Evolutionary conservation across 1,140 invertebrate species (phyloP).

Genomic region (Danaus melanippus): DNA sequence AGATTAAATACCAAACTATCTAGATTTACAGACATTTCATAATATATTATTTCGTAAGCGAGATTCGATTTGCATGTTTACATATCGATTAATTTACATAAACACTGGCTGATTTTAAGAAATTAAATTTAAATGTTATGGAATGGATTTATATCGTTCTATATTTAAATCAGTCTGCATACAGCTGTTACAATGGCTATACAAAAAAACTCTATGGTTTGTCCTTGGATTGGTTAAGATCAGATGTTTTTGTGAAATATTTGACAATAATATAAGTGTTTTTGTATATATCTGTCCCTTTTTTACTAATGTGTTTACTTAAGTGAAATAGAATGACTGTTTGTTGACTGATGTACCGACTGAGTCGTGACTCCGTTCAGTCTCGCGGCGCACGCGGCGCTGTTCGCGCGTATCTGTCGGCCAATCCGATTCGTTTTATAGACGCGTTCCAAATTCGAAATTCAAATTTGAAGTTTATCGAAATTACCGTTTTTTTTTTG

Average conservation of each 20-base stretch:
- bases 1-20: too few relatives aligned
- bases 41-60: too few relatives aligned
- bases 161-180: too few relatives aligned
- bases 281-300: conserved; percentile 21
- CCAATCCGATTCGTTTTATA: conserved; percentile 31
- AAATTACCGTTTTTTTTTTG: conserved; percentile 21
- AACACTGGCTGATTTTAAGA: too few relatives aligned
- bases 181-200: too few relatives aligned
- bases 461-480: conserved; percentile 55
- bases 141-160: too few relatives aligned
- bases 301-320: conserved; percentile 24
- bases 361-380: conserved; percentile 52
- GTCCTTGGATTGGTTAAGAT: conserved; percentile 47
- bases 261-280: conserved; percentile 12
- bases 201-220: conserved; percentile 5
- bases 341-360: conserved; percentile 37
- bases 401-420: conserved; percentile 39
- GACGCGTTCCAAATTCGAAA: conserved; percentile 37
- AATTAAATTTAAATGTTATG: too few relatives aligned
- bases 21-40: too few relatives aligned
- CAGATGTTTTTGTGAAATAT: conserved; percentile 41
- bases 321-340: conserved; percentile 34
- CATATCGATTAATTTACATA: too few relatives aligned
- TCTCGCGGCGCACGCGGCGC: conserved; percentile 62
- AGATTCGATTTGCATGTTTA: too few relatives aligned